Conservation (phyloP, 2,888 invertebrate species). For the Tetragonisca angustula region DNA sequence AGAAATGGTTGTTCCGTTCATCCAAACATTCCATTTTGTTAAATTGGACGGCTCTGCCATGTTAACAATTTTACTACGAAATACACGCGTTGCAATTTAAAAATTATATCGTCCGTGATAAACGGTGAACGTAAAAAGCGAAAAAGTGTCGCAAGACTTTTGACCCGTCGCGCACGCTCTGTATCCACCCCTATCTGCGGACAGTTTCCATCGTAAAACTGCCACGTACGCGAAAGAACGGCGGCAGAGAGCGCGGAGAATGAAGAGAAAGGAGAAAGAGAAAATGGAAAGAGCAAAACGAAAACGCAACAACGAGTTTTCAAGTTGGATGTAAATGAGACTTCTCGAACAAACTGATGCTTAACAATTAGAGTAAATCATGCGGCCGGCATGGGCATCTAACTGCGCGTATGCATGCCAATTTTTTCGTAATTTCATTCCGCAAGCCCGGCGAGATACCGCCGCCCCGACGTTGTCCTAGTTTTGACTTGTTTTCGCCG, state of each 20-base stretch:
- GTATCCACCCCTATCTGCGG: slow-evolving; percentile 5
- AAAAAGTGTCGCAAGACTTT: too few relatives aligned
- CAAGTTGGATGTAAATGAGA: slow-evolving; percentile 51
- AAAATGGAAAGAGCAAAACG: not conserved
- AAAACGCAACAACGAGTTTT: slow-evolving; percentile 21
- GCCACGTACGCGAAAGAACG: slow-evolving; percentile 11
- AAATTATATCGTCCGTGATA: too few relatives aligned
- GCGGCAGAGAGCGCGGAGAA: not conserved
- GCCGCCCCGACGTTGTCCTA: slow-evolving; percentile 38
- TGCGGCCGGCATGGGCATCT: slow-evolving; percentile 1
- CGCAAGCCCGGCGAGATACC: slow-evolving; percentile 45
- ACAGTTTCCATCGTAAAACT: slow-evolving; percentile 43
- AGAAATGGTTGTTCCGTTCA: too few relatives aligned
- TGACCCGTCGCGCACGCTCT: too few relatives aligned
- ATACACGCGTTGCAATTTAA: too few relatives aligned
- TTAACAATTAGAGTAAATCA: slow-evolving; percentile 60
- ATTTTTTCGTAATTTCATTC: slow-evolving; percentile 61
- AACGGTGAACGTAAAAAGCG: too few relatives aligned
- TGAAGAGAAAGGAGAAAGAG: not conserved
- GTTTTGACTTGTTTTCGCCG: slow-evolving; percentile 63
- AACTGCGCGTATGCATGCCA: slow-evolving; percentile 53
- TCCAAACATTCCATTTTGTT: too few relatives aligned
- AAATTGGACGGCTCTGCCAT: too few relatives aligned
- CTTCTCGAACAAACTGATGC: slow-evolving; percentile 50
- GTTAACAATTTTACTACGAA: too few relatives aligned